Percentiles rank a stretch among this genome's conserved stretches.
These are phyloP conservation scores for Tachypleus tridentatus DNA, from an alignment of 1,140 invertebrate genomes.

Conservation along the genomic window DNA sequence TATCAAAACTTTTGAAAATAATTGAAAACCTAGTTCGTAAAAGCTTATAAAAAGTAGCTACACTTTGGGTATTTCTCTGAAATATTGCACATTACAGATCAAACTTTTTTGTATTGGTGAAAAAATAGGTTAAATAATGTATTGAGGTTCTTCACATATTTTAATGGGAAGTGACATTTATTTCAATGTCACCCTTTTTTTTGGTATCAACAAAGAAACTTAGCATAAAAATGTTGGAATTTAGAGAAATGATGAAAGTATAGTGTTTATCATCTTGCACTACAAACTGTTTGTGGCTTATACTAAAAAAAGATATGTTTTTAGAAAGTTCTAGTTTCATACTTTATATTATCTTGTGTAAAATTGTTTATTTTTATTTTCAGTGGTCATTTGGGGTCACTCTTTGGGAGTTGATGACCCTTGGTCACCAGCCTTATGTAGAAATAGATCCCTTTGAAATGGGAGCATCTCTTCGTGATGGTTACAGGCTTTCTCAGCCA, in stretches of 20 bases:
- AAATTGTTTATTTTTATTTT: constrained; percentile 26
- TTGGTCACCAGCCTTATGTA: constrained; percentile 71
- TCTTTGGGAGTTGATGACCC: constrained; percentile 84
- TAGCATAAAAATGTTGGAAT: too few species aligned
- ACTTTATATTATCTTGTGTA: too few species aligned
- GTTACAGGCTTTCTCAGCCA: constrained; percentile 77
- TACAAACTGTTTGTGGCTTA: constrained; percentile 12
- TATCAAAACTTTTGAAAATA: too few species aligned
- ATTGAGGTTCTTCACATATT: too few species aligned
- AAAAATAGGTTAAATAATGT: too few species aligned
- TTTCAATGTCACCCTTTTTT: constrained; percentile 10
- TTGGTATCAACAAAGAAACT: too few species aligned
- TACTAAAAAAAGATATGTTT: constrained; percentile 5
- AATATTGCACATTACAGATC: too few species aligned
- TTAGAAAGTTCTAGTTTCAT: neutral
- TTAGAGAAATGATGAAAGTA: constrained; percentile 9
- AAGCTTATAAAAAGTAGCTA: too few species aligned
- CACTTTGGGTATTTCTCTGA: too few species aligned
- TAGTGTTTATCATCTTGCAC: constrained; percentile 1
- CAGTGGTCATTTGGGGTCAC: constrained; percentile 90
- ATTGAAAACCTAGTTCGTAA: too few species aligned
- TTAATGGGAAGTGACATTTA: neutral
- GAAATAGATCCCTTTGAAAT: constrained; percentile 89
- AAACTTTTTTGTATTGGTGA: too few species aligned
- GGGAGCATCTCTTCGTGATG: constrained; percentile 67